Base-by-base conservation (phyloP, 2,888 invertebrate genomes). In the Steinernema scapterisci region DNA sequence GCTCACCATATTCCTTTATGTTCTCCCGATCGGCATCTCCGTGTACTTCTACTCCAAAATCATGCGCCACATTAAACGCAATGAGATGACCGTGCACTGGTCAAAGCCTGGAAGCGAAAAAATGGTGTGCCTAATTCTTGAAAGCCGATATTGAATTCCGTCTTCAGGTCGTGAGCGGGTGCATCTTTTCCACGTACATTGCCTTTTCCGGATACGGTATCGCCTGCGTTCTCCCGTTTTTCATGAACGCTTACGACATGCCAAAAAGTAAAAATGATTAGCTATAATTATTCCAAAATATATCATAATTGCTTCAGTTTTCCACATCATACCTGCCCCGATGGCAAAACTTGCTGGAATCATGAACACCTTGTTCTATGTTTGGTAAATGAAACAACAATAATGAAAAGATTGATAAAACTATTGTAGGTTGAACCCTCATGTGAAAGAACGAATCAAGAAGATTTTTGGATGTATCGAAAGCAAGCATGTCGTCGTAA, bases 1-100 rank as follows among this genome's bases (percentile, higher is more conserved):
- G 11, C 77, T 84, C 71, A 79, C 78, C 63, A 79, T 81, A n/a
- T 75, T 83, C 19, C 83, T 83, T 13, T 86, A 80, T 75, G 21
- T 82, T 44, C 75, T 83, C 21, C 86, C 86, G 0, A 63, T 79
- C 21, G 16, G 43, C 70, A 21, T 27, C 27, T 23, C 70, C 16
- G 19, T 38, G 21, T 54, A 54, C 25, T 54, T 54, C 11, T 54
- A 54, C 25, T 54, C 54, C 21, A 54, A 54, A 13, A 54, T 21
- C 21, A 2, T 23, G 21, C 21, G 54, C 13, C 54, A 54, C 23
- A 25, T 54, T 6, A 25, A 16, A 11, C 2, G 19, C 16, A 54
- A 54, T 21, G 25, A 25, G 13, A 21, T 25, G 5, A 19, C 25
- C 5, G 54, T 54, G 16, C 54, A 54, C 54, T 54, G 54, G 54